Percentiles rank a stretch among this genome's conserved stretches.
These are phyloP conservation scores for Drosophila affinis DNA, from an alignment of 2,888 invertebrate species.

Conservation along the genomic window DNA sequence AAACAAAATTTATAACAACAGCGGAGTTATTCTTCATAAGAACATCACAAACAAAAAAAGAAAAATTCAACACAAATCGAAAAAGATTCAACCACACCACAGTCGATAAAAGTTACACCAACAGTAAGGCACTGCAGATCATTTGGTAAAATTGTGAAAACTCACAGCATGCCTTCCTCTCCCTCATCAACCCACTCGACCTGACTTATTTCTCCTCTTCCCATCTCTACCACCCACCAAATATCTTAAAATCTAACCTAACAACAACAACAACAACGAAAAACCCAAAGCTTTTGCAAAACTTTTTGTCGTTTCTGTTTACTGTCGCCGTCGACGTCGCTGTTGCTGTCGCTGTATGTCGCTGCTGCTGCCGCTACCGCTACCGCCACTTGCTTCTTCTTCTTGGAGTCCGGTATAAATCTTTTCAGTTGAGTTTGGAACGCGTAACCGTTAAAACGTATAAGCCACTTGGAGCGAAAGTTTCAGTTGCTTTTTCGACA, in stretches of 20 bases:
- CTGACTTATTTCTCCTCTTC: background rate
- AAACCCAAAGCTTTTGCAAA: slow-evolving; percentile 63
- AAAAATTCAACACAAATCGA: background rate
- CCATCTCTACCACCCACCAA: slow-evolving; percentile 10
- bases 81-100: slow-evolving; percentile 2
- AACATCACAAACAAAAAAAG: background rate
- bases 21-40: no score
- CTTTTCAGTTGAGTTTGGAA: slow-evolving; percentile 81
- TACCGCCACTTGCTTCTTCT: slow-evolving; percentile 61
- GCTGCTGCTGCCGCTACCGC: slow-evolving; percentile 30
- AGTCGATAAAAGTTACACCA: slow-evolving; percentile 1
- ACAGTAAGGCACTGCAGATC: background rate
- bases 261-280: slow-evolving; percentile 37
- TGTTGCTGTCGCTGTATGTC: slow-evolving; percentile 12
- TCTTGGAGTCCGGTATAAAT: slow-evolving; percentile 75
- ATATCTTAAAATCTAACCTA: slow-evolving; percentile 35
- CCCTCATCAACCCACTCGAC: background rate
- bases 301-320: slow-evolving; percentile 44
- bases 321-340: slow-evolving; percentile 19
- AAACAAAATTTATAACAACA: slow-evolving; percentile 6
- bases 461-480: slow-evolving; percentile 62
- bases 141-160: no score
- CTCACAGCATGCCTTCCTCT: slow-evolving; percentile 4
- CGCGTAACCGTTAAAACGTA: slow-evolving; percentile 79
- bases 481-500: slow-evolving; percentile 11